Conservation (phyloP, 1,140 invertebrate species). For the Alviniconcha marisindica region DNA sequence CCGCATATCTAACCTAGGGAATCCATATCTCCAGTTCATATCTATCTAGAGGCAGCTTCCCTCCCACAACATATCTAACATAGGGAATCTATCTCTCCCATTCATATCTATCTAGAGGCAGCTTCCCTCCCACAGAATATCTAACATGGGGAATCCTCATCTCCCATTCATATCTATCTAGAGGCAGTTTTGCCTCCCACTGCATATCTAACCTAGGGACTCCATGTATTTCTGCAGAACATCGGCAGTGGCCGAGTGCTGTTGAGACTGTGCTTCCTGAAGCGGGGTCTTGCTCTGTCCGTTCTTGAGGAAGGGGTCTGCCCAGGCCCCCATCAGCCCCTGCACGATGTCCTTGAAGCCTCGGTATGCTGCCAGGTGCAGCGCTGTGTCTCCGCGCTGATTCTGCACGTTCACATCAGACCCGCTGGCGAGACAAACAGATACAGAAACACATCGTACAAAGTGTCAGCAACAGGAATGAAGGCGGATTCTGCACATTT, state of each 20-base stretch:
- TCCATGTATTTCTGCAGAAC: slow-evolving; percentile 29
- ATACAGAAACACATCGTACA: neutral
- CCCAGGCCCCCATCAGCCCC: slow-evolving; percentile 57
- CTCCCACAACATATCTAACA: too few relatives aligned
- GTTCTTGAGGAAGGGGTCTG: slow-evolving; percentile 56
- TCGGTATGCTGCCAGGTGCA: slow-evolving; percentile 67
- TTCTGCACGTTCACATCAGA: slow-evolving; percentile 56
- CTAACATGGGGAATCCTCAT: too few relatives aligned
- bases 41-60: too few relatives aligned
- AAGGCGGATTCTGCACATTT: neutral
- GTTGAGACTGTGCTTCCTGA: slow-evolving; percentile 50
- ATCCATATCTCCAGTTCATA: too few relatives aligned
- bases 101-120: too few relatives aligned
- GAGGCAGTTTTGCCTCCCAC: neutral
- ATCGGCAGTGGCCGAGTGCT: neutral
- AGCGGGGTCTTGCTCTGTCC: slow-evolving; percentile 53
- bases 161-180: too few relatives aligned
- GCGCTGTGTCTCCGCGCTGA: slow-evolving; percentile 62
- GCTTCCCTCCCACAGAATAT: neutral
- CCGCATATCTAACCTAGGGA: too few relatives aligned
- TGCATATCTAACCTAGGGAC: slow-evolving; percentile 3
- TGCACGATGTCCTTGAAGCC: slow-evolving; percentile 61
- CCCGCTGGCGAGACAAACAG: slow-evolving; percentile 40
- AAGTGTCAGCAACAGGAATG: neutral
- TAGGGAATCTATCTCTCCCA: too few relatives aligned